Evolutionary conservation across 2,797 vertebrate genomes (phyloP), one percentile per base, ranked within the genome.

Genomic region (Distichodus sexfasciatus): DNA sequence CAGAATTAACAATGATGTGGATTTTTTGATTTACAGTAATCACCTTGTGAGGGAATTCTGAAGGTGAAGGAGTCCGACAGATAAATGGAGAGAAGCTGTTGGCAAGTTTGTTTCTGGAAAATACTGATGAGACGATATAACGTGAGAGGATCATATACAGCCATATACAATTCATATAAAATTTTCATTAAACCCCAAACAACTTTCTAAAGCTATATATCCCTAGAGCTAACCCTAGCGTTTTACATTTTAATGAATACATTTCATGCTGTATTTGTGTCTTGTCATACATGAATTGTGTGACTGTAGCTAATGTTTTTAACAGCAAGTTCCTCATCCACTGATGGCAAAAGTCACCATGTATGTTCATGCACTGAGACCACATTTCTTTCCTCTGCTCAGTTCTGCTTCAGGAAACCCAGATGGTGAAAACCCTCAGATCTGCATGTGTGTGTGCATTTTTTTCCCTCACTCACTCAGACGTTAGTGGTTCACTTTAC

Each of bases 371-470:
- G 68, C 77, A 40, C 53, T 24, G 19, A 84, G 81, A 90, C 87
- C 86, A 80, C 87, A 87, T 48, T 40, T 73, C 46, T 48, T 78
- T 79, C 78, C 82, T 85, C 72, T 82, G 66, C 70, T 92, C 90
- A 88, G 76, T 87, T 84, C 84, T 81, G 85, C 81, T 85, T 83
- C 84, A 91, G 89, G 91, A 91, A 91, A 88, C 70, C 74, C 64
- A 72, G 77, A 74, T 75, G 78, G 75, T 81, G 65, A 84, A 71
- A 72, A 78, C 79, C 79, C 75, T 77, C 19, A 57, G 65, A 69
- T 63, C 44, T 57, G 7, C 38, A 14, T 66, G 15, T 35, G 17
- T 7, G 4, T 65, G 31, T 61, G 14, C 43, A 57, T 66, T 54
- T 72, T 66, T 76, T 74, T 69, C 68, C 72, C 55, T 55, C 51